These are phyloP conservation scores for Gila orcuttii DNA, from an alignment of 2,113 vertebrate genomes.

Conservation along the genomic window DNA sequence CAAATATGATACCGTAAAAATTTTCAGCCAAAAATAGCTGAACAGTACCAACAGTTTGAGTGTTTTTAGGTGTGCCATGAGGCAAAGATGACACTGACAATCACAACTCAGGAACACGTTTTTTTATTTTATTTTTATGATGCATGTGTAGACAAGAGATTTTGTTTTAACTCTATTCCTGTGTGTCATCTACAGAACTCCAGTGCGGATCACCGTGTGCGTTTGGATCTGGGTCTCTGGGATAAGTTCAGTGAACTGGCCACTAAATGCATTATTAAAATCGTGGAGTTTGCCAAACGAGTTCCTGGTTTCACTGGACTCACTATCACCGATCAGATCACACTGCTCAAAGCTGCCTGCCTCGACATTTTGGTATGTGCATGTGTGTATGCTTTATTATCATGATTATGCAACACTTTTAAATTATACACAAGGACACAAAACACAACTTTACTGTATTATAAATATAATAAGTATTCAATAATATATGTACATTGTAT, in stretches of 20 bases:
- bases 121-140: not conserved
- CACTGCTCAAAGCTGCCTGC: constrained; percentile 96
- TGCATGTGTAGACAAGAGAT: not conserved
- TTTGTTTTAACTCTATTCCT: constrained; percentile 24
- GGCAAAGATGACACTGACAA: not conserved
- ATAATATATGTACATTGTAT: not conserved
- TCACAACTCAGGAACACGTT: not conserved
- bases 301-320: constrained; percentile 95
- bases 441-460: not conserved
- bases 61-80: not conserved
- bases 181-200: constrained; percentile 82
- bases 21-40: too few species aligned
- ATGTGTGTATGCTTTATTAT: constrained; percentile 63
- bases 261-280: constrained; percentile 99
- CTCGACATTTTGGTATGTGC: constrained; percentile 90
- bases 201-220: constrained; percentile 93
- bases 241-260: constrained; percentile 99
- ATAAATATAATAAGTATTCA: not conserved
- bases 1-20: too few species aligned
- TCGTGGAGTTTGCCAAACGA: constrained; percentile 98
- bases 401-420: not conserved
- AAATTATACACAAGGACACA: not conserved
- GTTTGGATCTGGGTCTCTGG: constrained; percentile 96
- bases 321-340: constrained; percentile 99
- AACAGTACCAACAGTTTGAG: not conserved